Percentiles rank a stretch among this genome's conserved stretches.
These are phyloP conservation scores for Ariolimax columbianus DNA, from an alignment of 2,888 invertebrate genomes.

Conservation along the genomic window DNA sequence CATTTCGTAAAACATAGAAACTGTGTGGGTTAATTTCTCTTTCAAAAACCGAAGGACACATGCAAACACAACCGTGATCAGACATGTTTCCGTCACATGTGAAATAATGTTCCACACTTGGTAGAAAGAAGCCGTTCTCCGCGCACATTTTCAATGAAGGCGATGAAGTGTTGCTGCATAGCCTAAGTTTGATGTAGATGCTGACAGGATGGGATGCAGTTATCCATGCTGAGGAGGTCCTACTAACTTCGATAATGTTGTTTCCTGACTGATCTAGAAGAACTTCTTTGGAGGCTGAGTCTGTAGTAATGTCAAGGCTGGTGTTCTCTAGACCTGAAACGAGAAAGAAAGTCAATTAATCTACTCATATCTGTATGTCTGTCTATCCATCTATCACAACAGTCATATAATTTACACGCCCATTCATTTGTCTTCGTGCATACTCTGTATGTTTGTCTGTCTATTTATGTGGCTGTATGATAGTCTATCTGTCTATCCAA, in stretches of 20 bases:
- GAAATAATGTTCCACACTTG: slow-evolving; percentile 57
- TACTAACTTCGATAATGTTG: slow-evolving; percentile 20
- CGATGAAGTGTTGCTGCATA: slow-evolving; percentile 34
- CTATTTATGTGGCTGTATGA: too few species aligned
- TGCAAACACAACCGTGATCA: slow-evolving; percentile 32
- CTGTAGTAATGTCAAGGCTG: slow-evolving; percentile 38
- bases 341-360: not conserved
- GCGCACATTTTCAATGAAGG: slow-evolving; percentile 15
- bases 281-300: slow-evolving; percentile 17
- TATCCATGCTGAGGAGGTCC: slow-evolving; percentile 41
- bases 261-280: slow-evolving; percentile 25
- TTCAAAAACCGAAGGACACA: slow-evolving; percentile 55
- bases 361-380: too few species aligned
- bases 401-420: too few species aligned
- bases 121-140: slow-evolving; percentile 57
- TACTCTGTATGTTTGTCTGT: too few species aligned
- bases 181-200: slow-evolving; percentile 33
- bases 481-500: too few species aligned
- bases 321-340: slow-evolving; percentile 44
- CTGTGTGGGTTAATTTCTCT: slow-evolving; percentile 22
- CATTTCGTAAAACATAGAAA: slow-evolving; percentile 27
- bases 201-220: slow-evolving; percentile 40
- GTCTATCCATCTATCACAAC: too few species aligned
- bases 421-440: too few species aligned
- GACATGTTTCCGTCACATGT: slow-evolving; percentile 50